Evolutionary conservation across 1,140 invertebrate species (phyloP), one percentile per base, ranked within the genome.

Genomic region (Grapholita molesta): DNA sequence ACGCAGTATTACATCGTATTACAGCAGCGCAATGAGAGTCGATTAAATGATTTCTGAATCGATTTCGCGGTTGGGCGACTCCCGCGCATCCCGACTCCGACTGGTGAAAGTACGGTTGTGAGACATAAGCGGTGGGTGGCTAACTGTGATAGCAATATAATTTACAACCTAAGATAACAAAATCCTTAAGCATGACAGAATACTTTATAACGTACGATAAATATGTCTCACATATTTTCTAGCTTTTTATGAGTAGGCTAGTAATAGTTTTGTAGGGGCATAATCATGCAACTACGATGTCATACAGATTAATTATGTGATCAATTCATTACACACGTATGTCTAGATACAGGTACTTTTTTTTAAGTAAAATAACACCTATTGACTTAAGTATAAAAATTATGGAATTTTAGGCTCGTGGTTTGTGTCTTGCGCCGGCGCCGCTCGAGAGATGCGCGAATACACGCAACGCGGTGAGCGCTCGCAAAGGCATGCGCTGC

Each of bases 1-100:
- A 48, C 18, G 42, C 42, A 18, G 24, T 12, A 28, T 61, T 61
- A 61, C 55, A 61, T 30, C 55, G 32, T 53, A 68, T 72, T 72
- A 72, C 70, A 23, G 64, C 70, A 70, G 57, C 66, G 57, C 65
- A 70, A 33, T 61, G 53, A 48, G 35, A 70, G 55, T 64, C 70
- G 70, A 76, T 76, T 76, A 76, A 70, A 74, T 72, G 70, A 73
- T 76, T 72, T 74, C 74, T 78, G 74, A 76, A 74, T 76, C 72
- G 74, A 78, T 78, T 78, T 72, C 74, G 72, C 74, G 77, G 68
- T 78, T 69, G 74, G 66, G 30, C 21, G 57, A 73, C 69, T 76
- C 69, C 72, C 42, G 72, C 74, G 72, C 77, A 78, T 78, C 77
- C 70, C 74, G 67, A 21, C 61, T 66, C 15, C 30, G 35, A n/a